Evolutionary conservation across 2,888 invertebrate species (phyloP), one percentile per base, ranked within the genome.

Genomic region (Cantharis flavilabris): DNA sequence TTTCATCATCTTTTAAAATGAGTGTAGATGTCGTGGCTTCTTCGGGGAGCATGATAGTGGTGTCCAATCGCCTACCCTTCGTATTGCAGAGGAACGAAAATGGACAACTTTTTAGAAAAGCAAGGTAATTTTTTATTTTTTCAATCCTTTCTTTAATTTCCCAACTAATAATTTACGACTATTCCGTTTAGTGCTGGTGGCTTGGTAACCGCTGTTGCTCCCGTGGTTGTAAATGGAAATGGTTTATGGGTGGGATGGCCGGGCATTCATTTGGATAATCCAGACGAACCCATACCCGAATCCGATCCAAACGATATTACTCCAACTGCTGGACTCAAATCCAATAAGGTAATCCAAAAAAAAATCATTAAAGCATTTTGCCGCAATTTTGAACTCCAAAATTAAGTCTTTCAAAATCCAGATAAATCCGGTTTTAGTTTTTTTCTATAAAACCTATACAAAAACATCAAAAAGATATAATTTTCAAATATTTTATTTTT

Each of bases 221-320:
- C 97, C 0, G 96, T 97, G 10, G 96, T 97, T 7, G 95, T 96
- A 81, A 93, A 94, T 80, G 93, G 96, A 72, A 92, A 92, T 82
- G 97, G 97, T 65, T 90, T 96, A 75, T 97, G 97, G 97, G 96
- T 97, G 62, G 97, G 97, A 81, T 97, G 97, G 97, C 94, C 97
- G 0, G 97, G 97, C 11, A 92, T 96, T 81, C 95, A 96, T 86
- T 90, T 96, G 83, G 92, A 94, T 26, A 92, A 96, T 85, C 92
- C 92, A 7, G 90, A 93, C 80, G 95, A 95, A 85, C 91, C 92
- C 72, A 96, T 97, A 84, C 97, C 97, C 0, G 96, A 96, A 87
- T 95, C 96, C 2, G 93, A 96, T 88, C 96, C 96, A 0, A 92
- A 92, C 67, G 96, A 97, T 89, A 94, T 93, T 81, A 94, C 96